Evolutionary conservation across 2,797 vertebrate species (phyloP).

Genomic region (Siniperca obscura): DNA sequence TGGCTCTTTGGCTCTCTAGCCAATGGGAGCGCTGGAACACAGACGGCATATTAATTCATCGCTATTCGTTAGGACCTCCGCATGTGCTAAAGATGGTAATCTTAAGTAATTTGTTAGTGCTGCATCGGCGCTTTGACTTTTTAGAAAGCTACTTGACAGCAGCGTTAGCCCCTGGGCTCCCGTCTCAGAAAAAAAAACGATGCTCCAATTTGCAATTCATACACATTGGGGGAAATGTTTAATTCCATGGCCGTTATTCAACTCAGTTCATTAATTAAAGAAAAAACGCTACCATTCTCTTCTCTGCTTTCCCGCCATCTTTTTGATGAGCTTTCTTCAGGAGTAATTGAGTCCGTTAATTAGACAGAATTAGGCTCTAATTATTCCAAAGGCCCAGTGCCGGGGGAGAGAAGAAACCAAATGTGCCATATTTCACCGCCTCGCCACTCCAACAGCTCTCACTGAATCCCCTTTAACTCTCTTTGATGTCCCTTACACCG

Average conservation of each 20-base stretch:
- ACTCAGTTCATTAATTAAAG: slow-evolving; percentile 89
- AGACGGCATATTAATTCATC: slow-evolving; percentile 85
- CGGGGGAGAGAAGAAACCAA: slow-evolving; percentile 78
- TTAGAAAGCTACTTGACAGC: slow-evolving; percentile 86
- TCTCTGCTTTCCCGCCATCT: slow-evolving; percentile 85
- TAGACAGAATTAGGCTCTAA: slow-evolving; percentile 89
- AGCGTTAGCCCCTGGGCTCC: slow-evolving; percentile 84
- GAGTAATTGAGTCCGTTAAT: slow-evolving; percentile 89
- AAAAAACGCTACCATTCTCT: slow-evolving; percentile 82
- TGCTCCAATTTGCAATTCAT: slow-evolving; percentile 86
- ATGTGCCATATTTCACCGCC: slow-evolving; percentile 83
- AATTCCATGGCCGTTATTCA: slow-evolving; percentile 87
- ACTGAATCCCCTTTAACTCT: slow-evolving; percentile 81
- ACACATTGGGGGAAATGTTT: slow-evolving; percentile 87
- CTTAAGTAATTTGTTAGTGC: slow-evolving; percentile 85
- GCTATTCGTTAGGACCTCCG: slow-evolving; percentile 82
- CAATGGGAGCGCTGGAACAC: slow-evolving; percentile 78
- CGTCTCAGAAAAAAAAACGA: slow-evolving; percentile 72
- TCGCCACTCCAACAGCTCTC: slow-evolving; percentile 75
- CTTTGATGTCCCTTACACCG: slow-evolving; percentile 81
- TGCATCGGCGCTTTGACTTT: slow-evolving; percentile 86
- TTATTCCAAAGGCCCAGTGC: slow-evolving; percentile 87
- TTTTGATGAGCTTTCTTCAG: slow-evolving; percentile 89
- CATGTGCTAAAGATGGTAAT: slow-evolving; percentile 86
- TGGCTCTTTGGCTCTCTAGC: slow-evolving; percentile 71